Evolutionary conservation across 53 echinoderm and acorn worm species (phyloP), one percentile per base, ranked within the genome.

Genomic region (Antedon mediterranea): DNA sequence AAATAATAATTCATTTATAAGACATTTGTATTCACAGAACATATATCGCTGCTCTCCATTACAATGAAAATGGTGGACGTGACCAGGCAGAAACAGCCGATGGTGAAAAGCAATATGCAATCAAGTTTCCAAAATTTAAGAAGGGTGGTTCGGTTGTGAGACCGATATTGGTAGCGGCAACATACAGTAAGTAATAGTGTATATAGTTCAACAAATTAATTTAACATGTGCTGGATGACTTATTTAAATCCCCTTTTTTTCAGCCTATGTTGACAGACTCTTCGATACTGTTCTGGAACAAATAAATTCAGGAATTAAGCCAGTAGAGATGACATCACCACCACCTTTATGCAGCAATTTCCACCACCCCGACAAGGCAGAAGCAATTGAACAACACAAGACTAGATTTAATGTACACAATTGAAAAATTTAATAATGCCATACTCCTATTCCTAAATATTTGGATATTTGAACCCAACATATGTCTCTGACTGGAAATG

Each of bases 31-130:
- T 7, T 43, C 28, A 34, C 76, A 85, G 76, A 41, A 76, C 72
- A 41, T 41, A 6, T 71, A 80, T 81, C 34, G 76, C 81, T 81
- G 85, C 31, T 31, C 72, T 76, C 43, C 85, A 76, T 43, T 77
- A 73, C 11, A 80, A 73, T 28, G 80, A 80, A 28, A 80, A 80
- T 73, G 33, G 73, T 2, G 29, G 33, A 32, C 33, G 80, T 33
- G 32, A 72, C 33, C 80, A 80, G 42, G 74, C 71, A 3, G 33
- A 11, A 73, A 31, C 32, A 0, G 28, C 18, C 20, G 34, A 80
- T 80, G 73, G 80, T 18, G n/a, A 80, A 18, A n/a, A 72, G 80
- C 28, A 71, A 15, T 79, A 70, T 31, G 33, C 0, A 0, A 30
- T 79, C 0, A 79, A 79, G 27, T 79, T 79, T 11, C 79, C 43